phyloP scores from a whole-genome alignment of 2,888 invertebrate species.

The Macrophya alboannulata region DNA sequence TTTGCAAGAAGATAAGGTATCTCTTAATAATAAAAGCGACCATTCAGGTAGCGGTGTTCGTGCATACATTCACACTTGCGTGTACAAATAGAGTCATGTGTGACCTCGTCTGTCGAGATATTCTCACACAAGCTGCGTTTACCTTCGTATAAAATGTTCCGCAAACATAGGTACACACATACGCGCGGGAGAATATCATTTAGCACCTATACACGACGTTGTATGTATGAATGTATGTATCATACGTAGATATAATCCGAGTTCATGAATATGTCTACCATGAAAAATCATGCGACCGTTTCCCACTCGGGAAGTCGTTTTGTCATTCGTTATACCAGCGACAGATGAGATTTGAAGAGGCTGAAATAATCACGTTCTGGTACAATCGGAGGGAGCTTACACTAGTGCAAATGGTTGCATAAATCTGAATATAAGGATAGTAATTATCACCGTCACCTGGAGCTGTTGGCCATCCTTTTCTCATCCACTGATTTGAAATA shows the following conservation, averaged over 20 bases:
- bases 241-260: no score
- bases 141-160: constrained; percentile 24
- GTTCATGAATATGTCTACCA: background rate
- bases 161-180: constrained; percentile 27
- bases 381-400: background rate
- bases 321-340: background rate
- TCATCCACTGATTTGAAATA: background rate
- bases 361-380: background rate
- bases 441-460: background rate
- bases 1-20: constrained; percentile 65
- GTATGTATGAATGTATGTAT: no score
- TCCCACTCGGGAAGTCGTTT: background rate
- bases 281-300: background rate
- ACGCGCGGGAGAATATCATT: constrained; percentile 14
- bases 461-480: background rate
- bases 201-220: background rate
- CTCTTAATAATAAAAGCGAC: constrained; percentile 63
- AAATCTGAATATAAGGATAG: background rate
- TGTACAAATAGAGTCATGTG: background rate
- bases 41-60: constrained; percentile 8
- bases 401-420: background rate
- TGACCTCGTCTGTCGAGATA: constrained; percentile 35
- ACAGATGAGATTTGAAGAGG: background rate
- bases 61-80: constrained; percentile 1
- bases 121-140: constrained; percentile 32